These are phyloP conservation scores for Vannuccia rotundouncinata DNA, from an alignment of 2,888 invertebrate genomes.

Conservation along the genomic window DNA sequence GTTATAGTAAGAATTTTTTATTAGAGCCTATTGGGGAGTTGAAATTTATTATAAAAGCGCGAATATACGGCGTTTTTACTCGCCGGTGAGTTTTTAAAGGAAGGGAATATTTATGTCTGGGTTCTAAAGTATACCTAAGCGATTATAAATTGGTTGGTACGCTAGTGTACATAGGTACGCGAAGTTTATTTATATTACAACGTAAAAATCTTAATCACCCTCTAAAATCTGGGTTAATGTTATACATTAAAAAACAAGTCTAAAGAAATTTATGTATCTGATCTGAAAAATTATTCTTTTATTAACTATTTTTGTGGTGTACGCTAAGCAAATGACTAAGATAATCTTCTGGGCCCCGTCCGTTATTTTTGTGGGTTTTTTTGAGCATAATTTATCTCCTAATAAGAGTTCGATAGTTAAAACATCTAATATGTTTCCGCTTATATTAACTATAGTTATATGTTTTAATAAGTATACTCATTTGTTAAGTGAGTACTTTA, in stretches of 20 bases:
- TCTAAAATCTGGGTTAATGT: neutral
- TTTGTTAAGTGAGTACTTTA: neutral
- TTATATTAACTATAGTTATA: neutral
- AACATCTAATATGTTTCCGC: neutral
- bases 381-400: neutral
- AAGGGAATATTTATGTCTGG: neutral
- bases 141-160: neutral
- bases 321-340: neutral
- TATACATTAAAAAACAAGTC: neutral
- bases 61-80: neutral
- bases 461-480: neutral
- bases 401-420: neutral
- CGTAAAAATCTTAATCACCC: neutral
- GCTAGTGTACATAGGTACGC: neutral
- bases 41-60: neutral
- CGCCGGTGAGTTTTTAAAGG: neutral
- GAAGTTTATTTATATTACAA: neutral
- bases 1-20: neutral
- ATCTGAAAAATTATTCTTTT: neutral
- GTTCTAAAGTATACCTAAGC: neutral
- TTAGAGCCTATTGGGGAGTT: neutral
- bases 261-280: neutral
- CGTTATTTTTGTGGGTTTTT: neutral
- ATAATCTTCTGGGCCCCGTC: neutral
- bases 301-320: neutral